These are phyloP conservation scores for Ianthella basta DNA, from an alignment of 37 sponge, comb jelly and placozoan species.

Conservation along the genomic window DNA sequence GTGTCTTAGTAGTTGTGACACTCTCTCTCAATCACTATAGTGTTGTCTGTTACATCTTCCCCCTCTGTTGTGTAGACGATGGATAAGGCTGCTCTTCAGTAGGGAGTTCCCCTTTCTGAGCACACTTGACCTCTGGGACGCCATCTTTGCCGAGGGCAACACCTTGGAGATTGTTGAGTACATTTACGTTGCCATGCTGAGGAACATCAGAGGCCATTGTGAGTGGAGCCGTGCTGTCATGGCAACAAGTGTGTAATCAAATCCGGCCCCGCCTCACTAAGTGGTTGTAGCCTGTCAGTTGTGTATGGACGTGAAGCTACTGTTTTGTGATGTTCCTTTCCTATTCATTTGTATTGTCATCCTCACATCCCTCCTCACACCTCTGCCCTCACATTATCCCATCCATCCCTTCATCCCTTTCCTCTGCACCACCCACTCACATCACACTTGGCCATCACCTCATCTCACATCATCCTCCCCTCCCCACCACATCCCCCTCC, in stretches of 20 bases:
- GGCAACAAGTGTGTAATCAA: too few relatives aligned
- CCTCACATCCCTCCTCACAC: too few relatives aligned
- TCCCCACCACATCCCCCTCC: background rate
- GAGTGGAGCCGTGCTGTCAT: constrained; percentile 11
- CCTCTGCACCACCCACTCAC: too few relatives aligned
- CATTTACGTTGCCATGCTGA: constrained; percentile 91
- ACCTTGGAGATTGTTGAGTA: constrained; percentile 89
- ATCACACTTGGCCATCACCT: too few relatives aligned
- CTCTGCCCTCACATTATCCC: too few relatives aligned
- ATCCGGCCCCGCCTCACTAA: background rate
- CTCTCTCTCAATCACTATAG: too few relatives aligned
- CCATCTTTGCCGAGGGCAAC: constrained; percentile 88
- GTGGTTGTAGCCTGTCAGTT: background rate
- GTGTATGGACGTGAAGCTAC: background rate
- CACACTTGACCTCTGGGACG: constrained; percentile 96
- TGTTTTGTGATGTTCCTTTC: background rate
- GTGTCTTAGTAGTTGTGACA: too few relatives aligned
- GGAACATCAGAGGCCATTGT: constrained; percentile 81
- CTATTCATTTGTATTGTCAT: background rate
- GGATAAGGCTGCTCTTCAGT: constrained; percentile 95
- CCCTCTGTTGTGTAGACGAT: constrained; percentile 85
- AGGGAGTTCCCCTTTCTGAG: constrained; percentile 91
- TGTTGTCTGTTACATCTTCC: too few relatives aligned
- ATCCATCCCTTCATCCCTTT: too few relatives aligned
- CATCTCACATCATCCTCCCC: constrained; percentile 18